Percentiles rank a stretch among this genome's conserved stretches.
phyloP scores from a whole-genome alignment of 2,113 vertebrate genomes.

The Axis porcinus region DNA sequence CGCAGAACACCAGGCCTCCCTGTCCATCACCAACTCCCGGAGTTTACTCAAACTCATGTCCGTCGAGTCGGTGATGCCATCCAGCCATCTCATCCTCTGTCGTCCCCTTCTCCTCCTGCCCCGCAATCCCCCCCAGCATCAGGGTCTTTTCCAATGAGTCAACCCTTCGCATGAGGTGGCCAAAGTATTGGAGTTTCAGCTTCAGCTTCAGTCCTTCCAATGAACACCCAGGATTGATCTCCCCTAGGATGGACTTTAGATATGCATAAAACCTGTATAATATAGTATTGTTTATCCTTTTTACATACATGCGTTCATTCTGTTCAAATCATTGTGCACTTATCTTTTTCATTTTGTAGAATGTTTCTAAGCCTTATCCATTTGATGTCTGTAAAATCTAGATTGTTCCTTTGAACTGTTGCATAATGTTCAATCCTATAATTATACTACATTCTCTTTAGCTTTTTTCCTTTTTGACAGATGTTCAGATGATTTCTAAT shows the following conservation, averaged over 20 bases:
- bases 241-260: not conserved
- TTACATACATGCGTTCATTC: not conserved
- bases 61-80: no score
- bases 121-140: no score
- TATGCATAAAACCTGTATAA: not conserved
- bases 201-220: no score
- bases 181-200: no score
- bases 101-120: no score
- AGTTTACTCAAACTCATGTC: no score
- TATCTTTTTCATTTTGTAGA: not conserved
- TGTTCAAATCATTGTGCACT: not conserved
- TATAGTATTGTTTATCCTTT: not conserved
- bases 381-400: not conserved
- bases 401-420: not conserved
- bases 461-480: not conserved
- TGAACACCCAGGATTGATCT: no score
- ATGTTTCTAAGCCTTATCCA: not conserved
- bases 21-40: no score
- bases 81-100: no score
- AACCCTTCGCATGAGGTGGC: no score
- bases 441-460: not conserved
- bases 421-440: not conserved
- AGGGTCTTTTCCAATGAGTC: no score
- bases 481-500: not conserved
- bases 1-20: no score